Base-by-base conservation (phyloP, 2,888 invertebrate species). In the Cheilosia urbana region DNA sequence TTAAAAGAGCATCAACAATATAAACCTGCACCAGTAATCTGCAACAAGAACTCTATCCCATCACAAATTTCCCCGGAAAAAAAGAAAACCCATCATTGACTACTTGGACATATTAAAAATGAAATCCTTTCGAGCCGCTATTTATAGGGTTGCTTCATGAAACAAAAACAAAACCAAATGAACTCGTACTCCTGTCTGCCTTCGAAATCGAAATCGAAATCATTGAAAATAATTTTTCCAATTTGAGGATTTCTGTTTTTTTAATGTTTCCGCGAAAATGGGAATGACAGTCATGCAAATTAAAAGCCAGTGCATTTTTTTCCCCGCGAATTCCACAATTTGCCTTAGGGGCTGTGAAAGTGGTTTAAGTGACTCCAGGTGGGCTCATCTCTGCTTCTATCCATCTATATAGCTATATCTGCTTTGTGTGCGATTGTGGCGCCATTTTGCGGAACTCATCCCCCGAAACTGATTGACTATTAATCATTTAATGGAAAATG, bases 401-500 rank as follows among this genome's bases (percentile, higher is more conserved):
- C 77, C 3, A 13, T 13, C 13, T 13, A 13, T 37, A 4, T 37
- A 11, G 9, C 9, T 34, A 1, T 34, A 2, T 62, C 21, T 42
- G 55, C 21, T 49, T 30, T 55, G 34, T 21, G 47, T 30, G n/a
- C n/a, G 34, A 34, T 9, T 3, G 34, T 34, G 49, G 68, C 47
- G 49, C 19, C 19, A 63, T 58, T 37, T 21, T 45, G 19, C 49
- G 37, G 27, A 30, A 7, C 45, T 13, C 21, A 45, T 55, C 49
- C 24, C 6, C 58, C 37, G 4, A 65, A 75, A 57, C 72, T 72
- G 82, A 78, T 77, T 78, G 78, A 78, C 82, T 83, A 83, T 83
- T 78, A 63, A 83, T 83, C 66, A 83, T 83, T 83, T 83, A 78
- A 83, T 72, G 78, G 82, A 78, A 83, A 78, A 78, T 83, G 78